Evolutionary conservation across 2,888 invertebrate species (phyloP), one percentile per base, ranked within the genome.

Genomic region (Drosophila mimica): DNA sequence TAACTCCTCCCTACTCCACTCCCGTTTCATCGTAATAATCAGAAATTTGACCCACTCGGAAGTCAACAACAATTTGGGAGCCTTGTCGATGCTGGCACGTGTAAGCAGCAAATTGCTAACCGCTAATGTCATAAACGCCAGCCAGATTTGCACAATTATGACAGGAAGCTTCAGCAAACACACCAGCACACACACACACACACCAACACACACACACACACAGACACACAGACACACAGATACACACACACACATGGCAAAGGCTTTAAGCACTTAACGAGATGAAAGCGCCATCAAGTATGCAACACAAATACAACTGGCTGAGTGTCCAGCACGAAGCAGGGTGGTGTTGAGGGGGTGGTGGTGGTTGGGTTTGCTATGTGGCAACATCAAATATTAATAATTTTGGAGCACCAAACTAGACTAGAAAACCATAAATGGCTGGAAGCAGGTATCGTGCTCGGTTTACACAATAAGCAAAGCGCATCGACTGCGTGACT

Each of bases 221-320:
- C 11, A 46, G 36, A 40, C 52, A 52, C n/a, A n/a, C 3, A 48
- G 2, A 11, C 4, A n/a, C 20, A 4, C 30, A 33, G n/a, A 52
- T 3, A 11, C 4, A n/a, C 20, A 4, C 30, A 33, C 25, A 52
- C 28, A 36, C n/a, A 34, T 30, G 31, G 25, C 28, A 76, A 86
- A 89, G 83, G 85, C 81, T 91, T 89, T 74, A 78, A 89, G 90
- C 87, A 91, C 90, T 87, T 85, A 89, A 78, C 78, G 60, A 82
- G 87, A 87, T 87, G 87, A 91, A 79, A 77, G 82, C 78, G 52
- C 60, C 90, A 84, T 91, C 82, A 89, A 81, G 78, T 89, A 90
- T 85, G 88, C 85, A 89, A 70, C 66, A 64, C 75, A 79, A 79
- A 79, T 69, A 64, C 66, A 82, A 64, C 69, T 49, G 62, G 63